Evolutionary conservation across 2,797 vertebrate genomes (phyloP).

Genomic region (Moxostoma hubbsi): DNA sequence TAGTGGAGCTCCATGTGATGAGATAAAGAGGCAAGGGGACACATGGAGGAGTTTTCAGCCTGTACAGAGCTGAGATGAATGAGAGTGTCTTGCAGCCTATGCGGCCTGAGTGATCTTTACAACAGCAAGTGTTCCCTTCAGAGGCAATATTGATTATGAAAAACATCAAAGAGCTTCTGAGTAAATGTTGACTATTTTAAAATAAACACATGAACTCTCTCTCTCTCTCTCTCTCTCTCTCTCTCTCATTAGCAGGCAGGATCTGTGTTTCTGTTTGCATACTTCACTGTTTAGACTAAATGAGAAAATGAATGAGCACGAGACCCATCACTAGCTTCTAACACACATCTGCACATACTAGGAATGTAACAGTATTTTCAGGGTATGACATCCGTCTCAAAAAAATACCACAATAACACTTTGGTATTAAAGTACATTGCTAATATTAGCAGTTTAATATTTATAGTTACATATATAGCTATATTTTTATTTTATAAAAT

Average conservation of each 20-base stretch:
- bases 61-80: constrained; percentile 23
- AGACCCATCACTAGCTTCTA: constrained; percentile 5
- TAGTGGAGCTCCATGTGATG: neutral
- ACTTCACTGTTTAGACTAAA: constrained; percentile 32
- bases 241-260: constrained; percentile 24
- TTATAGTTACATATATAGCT: too few species aligned
- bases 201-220: constrained; percentile 9
- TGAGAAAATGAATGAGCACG: constrained; percentile 35
- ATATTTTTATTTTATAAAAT: too few species aligned
- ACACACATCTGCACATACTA: neutral
- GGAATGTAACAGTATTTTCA: too few species aligned
- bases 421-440: too few species aligned
- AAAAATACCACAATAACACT: too few species aligned
- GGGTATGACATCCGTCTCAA: too few species aligned
- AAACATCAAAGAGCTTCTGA: constrained; percentile 28
- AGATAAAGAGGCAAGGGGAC: constrained; percentile 23
- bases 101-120: constrained; percentile 30
- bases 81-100: neutral
- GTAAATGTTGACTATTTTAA: constrained; percentile 28
- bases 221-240: neutral
- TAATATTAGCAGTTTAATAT: too few species aligned
- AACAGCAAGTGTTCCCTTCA: constrained; percentile 22
- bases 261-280: constrained; percentile 12
- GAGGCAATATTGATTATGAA: constrained; percentile 26
- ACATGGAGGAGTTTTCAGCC: constrained; percentile 2